Evolutionary conservation across 1,140 invertebrate genomes (phyloP), one percentile per base, ranked within the genome.

Genomic region (Achroia grisella): DNA sequence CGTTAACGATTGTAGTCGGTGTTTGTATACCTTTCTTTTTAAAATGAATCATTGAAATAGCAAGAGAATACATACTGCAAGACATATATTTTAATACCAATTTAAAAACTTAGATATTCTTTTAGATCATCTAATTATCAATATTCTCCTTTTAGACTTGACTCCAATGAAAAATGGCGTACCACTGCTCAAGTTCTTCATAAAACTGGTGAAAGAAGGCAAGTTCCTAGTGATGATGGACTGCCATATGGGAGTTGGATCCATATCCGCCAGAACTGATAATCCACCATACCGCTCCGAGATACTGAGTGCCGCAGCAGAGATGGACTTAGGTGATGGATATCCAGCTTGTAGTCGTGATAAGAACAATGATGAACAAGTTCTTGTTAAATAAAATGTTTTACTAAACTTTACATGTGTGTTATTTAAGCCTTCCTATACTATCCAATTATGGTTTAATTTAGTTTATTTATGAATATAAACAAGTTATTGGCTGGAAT

Each of bases 181-280:
- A 1, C 62, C 66, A 0, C 53, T 79, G 0, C 37, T 77, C 0
- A 72, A 65, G 34, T 73, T 82, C 34, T 55, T 66, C 10, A 48
- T 82, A 42, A 82, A 77, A 40, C 33, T 82, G 42, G 2, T 79
- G 1, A 34, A 43, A 4, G 39, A 56, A 11, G 66, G 71, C 0
- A 64, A 61, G 40, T 82, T 57, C 33, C 54, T 82, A 4, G 39
- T 74, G n/a, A 52, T 73, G 45, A 62, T 72, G 55, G 73, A 80
- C 40, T 80, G 73, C 32, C 42, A 61, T 17, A 36, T 66, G 0
- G 71, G 67, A 0, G 56, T 62, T 0, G 53, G 55, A 0, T 61
- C 64, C 0, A 31, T 80, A 1, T 57, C 63, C n/a, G 56, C 62
- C 1, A 51, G 66, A n/a, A 5, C 47, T 12, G 36, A 52, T 1